phyloP scores from a whole-genome alignment of 2,797 vertebrate genomes.

The Pipistrellus pipistrellus region DNA sequence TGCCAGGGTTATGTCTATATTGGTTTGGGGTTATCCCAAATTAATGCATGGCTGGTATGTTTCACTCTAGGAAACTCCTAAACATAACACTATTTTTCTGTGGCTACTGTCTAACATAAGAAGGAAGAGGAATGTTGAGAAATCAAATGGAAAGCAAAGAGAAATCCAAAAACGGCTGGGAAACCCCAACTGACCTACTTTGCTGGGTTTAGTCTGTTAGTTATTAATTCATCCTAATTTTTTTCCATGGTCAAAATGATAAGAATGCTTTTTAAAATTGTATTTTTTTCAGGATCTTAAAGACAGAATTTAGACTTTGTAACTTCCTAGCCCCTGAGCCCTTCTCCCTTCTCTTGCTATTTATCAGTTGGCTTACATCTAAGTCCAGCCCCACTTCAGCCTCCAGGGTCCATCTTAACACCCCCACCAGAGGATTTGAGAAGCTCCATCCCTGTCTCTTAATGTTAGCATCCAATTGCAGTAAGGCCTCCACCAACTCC shows the following conservation, averaged over 20 bases:
- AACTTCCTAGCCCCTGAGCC: neutral
- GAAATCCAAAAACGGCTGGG: conserved; percentile 35
- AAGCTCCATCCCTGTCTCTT: neutral
- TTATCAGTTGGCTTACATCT: neutral
- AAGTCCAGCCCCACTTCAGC: neutral
- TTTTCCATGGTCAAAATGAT: neutral
- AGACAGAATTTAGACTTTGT: neutral
- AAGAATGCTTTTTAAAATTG: neutral
- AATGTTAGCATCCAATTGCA: neutral
- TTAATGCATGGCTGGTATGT: neutral
- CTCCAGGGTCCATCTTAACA: neutral
- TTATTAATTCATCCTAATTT: conserved; percentile 9
- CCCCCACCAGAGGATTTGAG: neutral
- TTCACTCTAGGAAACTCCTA: neutral
- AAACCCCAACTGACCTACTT: neutral
- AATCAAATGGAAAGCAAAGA: conserved; percentile 23
- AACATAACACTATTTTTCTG: conserved; percentile 11
- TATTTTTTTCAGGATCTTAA: neutral
- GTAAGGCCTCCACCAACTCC: neutral
- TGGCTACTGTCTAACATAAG: neutral
- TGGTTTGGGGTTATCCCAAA: neutral
- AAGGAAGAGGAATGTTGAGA: neutral
- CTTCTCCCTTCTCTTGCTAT: neutral
- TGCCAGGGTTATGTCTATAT: neutral
- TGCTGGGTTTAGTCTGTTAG: neutral